These are phyloP conservation scores for Chrysogorgia sp. DNA, from an alignment of 92 coral and sea anemone species.

Conservation along the genomic window DNA sequence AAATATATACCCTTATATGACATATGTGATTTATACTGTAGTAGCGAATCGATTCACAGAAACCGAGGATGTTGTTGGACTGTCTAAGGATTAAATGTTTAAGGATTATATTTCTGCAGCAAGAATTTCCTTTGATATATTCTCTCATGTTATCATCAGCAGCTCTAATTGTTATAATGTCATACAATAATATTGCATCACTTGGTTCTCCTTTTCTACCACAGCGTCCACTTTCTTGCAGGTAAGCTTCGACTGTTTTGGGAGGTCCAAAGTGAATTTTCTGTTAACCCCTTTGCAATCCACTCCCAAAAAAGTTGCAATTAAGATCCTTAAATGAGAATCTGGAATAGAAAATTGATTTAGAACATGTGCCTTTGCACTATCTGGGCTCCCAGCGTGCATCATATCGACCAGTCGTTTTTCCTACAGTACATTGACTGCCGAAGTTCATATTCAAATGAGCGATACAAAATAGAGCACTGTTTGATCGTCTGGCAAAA, in stretches of 20 bases:
- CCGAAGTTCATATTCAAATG: constrained; percentile 44
- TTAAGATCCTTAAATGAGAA: neutral
- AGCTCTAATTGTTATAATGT: constrained; percentile 26
- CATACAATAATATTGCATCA: constrained; percentile 36
- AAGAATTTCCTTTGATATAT: constrained; percentile 33
- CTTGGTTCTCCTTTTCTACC: constrained; percentile 48
- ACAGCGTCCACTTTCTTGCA: too few species aligned
- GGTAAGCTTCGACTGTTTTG: constrained; percentile 48
- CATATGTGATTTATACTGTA: too few species aligned
- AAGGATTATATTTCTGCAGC: constrained; percentile 24
- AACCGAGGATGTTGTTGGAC: too few species aligned
- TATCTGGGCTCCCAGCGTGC: constrained; percentile 35
- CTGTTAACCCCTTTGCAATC: constrained; percentile 37
- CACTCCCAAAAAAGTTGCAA: constrained; percentile 33
- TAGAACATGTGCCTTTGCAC: constrained; percentile 29
- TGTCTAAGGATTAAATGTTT: too few species aligned
- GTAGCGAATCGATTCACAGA: too few species aligned
- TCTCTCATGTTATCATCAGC: constrained; percentile 51
- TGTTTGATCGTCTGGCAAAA: constrained; percentile 39
- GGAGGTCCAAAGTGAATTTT: constrained; percentile 60
- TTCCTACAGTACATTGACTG: neutral
- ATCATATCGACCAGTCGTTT: constrained; percentile 37
- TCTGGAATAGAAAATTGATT: neutral
- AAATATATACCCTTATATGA: too few species aligned
- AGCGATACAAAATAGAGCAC: constrained; percentile 36